Evolutionary conservation across 1,140 invertebrate species (phyloP), one percentile per base, ranked within the genome.

Genomic region (Nomia melanderi): DNA sequence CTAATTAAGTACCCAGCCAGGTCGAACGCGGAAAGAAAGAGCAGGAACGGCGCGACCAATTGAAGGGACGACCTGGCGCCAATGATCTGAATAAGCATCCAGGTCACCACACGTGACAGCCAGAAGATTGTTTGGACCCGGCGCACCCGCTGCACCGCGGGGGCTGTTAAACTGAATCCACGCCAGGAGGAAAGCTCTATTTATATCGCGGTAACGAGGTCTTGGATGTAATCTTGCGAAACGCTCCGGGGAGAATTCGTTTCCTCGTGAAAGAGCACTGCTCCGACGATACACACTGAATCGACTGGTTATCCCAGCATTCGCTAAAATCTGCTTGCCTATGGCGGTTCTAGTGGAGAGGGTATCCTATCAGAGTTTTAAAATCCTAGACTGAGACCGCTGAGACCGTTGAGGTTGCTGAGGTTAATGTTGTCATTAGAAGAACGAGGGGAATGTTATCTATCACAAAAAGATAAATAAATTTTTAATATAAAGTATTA

Each of bases 21-120:
- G 31, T 36, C 59, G n/a, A 25, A 41, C 14, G 14, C 41, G 41
- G 41, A 44, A 44, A 20, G 5, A 20, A 44, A 44, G 25, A 27
- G 20, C 2, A 11, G 25, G 33, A 23, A 2, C 17, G 8, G 20
- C 27, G 63, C 47, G 12, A 9, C 23, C 47, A 27, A 67, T 44
- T 44, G 33, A 71, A 54, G 67, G 64, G 69, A 82, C 77, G 70
- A 74, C 66, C 81, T 65, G 64, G 70, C 80, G 75, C 64, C 81
- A 81, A 78, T 83, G 81, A 82, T 82, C 76, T 65, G 81, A 83
- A 83, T 83, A 83, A 82, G 81, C 80, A 83, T 83, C 80, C 81
- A 83, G 81, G 81, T 83, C 81, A 83, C 47, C 76, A 82, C 81
- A 83, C 76, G 76, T 82, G 80, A 83, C 77, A 82, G 70, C 64